Percentiles rank a stretch among this genome's conserved stretches.
Conservation (phyloP, 2,113 vertebrate genomes). For the Mastomys coucha region DNA sequence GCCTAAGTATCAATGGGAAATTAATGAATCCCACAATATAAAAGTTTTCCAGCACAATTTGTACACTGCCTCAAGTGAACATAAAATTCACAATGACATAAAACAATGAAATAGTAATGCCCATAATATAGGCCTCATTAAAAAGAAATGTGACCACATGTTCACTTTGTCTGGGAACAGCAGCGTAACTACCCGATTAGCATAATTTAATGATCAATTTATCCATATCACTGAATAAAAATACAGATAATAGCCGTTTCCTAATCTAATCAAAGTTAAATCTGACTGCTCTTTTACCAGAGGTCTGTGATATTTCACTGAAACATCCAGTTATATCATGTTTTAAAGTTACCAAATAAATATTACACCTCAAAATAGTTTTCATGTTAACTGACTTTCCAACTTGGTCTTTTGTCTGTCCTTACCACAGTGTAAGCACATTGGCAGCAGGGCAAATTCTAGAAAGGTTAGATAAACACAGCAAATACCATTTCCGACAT, state of each 20-base stretch:
- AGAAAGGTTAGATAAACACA: conserved; percentile 44
- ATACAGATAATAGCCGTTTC: conserved; percentile 1
- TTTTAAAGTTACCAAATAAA: conserved; percentile 32
- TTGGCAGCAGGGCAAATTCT: background rate
- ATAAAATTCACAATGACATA: conserved; percentile 65
- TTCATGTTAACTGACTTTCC: background rate
- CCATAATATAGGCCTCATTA: conserved; percentile 64
- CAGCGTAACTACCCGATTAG: background rate
- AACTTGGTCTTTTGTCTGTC: background rate
- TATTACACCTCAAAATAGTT: background rate
- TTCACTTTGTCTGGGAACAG: conserved; percentile 50
- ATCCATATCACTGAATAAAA: conserved; percentile 47
- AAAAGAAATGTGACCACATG: conserved; percentile 46
- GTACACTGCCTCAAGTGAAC: conserved; percentile 45
- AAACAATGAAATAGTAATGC: conserved; percentile 13
- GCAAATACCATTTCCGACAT: background rate
- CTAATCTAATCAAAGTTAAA: conserved; percentile 42
- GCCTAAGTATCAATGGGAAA: conserved; percentile 57
- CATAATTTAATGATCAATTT: conserved; percentile 62
- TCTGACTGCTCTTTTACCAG: background rate
- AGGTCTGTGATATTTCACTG: conserved; percentile 1
- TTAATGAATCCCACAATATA: conserved; percentile 34
- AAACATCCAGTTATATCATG: background rate
- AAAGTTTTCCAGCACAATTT: conserved; percentile 52
- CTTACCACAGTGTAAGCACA: background rate